Percentiles rank a stretch among this genome's conserved stretches.
Evolutionary conservation across 2,888 invertebrate genomes (phyloP).

Genomic region (Phengaris arion): DNA sequence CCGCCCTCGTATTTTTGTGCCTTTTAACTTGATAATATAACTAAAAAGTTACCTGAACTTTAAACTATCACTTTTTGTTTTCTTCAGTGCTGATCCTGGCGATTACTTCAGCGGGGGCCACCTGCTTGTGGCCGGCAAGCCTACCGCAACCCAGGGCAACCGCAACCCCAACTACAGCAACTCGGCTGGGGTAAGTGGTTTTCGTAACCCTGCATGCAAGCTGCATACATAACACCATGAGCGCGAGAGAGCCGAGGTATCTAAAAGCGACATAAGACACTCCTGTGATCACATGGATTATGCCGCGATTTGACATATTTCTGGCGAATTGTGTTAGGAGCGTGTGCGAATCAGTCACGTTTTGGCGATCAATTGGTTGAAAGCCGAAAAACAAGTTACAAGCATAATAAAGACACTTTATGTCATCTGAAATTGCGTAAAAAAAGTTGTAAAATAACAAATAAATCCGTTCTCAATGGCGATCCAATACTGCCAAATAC

Average conservation of each 20-base stretch:
- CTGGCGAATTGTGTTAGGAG: too few species aligned
- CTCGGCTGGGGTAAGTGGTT: slow-evolving; percentile 13
- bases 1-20: too few species aligned
- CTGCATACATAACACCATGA: too few species aligned
- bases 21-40: too few species aligned
- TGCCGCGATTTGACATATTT: too few species aligned
- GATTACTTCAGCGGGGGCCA: slow-evolving; percentile 50
- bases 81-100: slow-evolving; percentile 39
- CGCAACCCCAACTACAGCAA: neutral
- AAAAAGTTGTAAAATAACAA: neutral
- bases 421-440: neutral
- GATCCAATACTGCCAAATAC: neutral
- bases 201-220: neutral
- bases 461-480: neutral
- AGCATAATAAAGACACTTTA: too few species aligned
- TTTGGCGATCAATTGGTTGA: neutral
- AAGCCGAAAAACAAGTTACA: neutral
- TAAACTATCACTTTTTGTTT: too few species aligned
- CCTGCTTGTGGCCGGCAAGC: slow-evolving; percentile 37
- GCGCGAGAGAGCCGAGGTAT: too few species aligned
- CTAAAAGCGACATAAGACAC: too few species aligned
- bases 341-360: neutral
- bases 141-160: slow-evolving; percentile 30
- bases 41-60: too few species aligned
- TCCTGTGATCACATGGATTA: too few species aligned